Conservation (phyloP, 1,140 invertebrate genomes). For the Drosophila paulistorum region DNA sequence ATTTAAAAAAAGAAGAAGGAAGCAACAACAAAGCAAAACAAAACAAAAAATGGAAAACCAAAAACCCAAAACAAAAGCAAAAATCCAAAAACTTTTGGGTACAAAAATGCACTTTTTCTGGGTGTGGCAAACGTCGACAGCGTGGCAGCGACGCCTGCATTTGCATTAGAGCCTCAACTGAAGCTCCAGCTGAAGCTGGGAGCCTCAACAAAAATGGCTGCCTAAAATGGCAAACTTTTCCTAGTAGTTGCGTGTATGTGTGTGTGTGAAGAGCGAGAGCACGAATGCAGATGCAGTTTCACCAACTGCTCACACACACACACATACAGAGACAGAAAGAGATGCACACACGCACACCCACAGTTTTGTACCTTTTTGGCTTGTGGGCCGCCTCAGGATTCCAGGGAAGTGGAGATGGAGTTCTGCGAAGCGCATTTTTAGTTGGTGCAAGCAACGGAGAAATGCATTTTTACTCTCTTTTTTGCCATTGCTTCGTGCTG, state of each 20-base stretch:
- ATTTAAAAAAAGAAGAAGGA: conserved; percentile 33
- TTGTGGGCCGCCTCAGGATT: conserved; percentile 10
- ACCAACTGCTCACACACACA: conserved; percentile 22
- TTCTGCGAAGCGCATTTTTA: conserved; percentile 61
- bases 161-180: conserved; percentile 66
- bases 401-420: neutral
- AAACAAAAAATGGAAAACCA: conserved; percentile 55
- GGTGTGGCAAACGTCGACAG: conserved; percentile 64
- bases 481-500: conserved; percentile 16
- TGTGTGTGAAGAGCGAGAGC: conserved; percentile 45
- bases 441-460: conserved; percentile 62
- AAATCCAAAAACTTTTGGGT: conserved; percentile 61
- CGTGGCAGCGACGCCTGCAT: conserved; percentile 42
- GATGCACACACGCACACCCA: neutral
- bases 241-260: conserved; percentile 27
- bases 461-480: conserved; percentile 74
- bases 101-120: conserved; percentile 80
- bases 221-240: conserved; percentile 53
- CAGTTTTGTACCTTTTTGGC: conserved; percentile 34
- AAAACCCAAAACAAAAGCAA: conserved; percentile 33
- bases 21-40: conserved; percentile 31
- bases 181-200: conserved; percentile 21
- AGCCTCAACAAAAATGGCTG: conserved; percentile 44
- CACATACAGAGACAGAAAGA: conserved; percentile 11
- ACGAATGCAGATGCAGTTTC: conserved; percentile 59